phyloP scores from a whole-genome alignment of 2,888 invertebrate species.

The Sceliomorpha sp. region DNA sequence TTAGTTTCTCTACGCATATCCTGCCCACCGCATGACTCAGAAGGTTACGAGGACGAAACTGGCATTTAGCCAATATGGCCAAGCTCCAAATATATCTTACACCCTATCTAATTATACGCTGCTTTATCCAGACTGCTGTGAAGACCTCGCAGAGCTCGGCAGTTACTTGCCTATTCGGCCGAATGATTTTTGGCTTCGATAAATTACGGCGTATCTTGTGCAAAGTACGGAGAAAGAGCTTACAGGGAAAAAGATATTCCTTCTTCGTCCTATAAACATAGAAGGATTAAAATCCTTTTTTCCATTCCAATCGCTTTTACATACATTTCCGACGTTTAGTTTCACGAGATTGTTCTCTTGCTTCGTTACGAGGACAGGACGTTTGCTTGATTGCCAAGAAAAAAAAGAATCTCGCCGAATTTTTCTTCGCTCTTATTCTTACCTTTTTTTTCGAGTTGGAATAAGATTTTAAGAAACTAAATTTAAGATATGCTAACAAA shows the following conservation, averaged over 20 bases:
- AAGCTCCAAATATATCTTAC: slow-evolving; percentile 79
- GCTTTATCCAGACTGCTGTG: slow-evolving; percentile 77
- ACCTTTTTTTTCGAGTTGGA: too few species aligned
- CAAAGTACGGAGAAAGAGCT: slow-evolving; percentile 34
- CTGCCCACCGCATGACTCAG: slow-evolving; percentile 58
- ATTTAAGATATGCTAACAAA: too few species aligned
- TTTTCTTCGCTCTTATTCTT: too few species aligned
- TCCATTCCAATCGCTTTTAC: slow-evolving; percentile 18
- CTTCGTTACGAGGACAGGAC: slow-evolving; percentile 23
- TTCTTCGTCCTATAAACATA: slow-evolving; percentile 20
- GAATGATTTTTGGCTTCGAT: slow-evolving; percentile 67
- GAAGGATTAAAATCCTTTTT: slow-evolving; percentile 40
- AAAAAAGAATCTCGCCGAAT: too few species aligned
- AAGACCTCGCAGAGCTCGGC: slow-evolving; percentile 68
- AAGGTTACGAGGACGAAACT: slow-evolving; percentile 64
- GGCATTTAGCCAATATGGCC: slow-evolving; percentile 77
- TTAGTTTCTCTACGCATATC: slow-evolving; percentile 52
- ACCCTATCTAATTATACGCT: slow-evolving; percentile 80
- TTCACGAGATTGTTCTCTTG: slow-evolving; percentile 23
- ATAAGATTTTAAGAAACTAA: too few species aligned
- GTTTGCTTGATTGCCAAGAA: slow-evolving; percentile 9
- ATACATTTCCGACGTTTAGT: slow-evolving; percentile 13
- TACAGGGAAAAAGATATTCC: slow-evolving; percentile 36
- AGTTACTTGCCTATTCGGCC: slow-evolving; percentile 71
- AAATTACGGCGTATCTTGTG: slow-evolving; percentile 60